A percentile compares a stretch with the other conserved stretches of the same genome.
Evolutionary conservation across 2,888 invertebrate species (phyloP).

Genomic region (Arge pagana): DNA sequence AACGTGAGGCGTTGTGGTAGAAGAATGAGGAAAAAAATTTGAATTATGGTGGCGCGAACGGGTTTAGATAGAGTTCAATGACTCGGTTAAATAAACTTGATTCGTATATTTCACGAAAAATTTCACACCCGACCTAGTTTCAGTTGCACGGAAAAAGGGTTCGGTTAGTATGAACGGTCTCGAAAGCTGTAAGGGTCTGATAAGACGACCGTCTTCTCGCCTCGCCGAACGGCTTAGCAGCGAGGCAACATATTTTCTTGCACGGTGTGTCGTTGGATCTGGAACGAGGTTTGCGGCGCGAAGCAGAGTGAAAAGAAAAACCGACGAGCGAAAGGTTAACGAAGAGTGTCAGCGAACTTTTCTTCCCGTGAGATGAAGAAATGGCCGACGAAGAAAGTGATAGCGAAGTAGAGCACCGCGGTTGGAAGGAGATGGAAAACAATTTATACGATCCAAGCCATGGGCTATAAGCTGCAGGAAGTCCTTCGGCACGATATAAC

Average conservation of each 20-base stretch:
- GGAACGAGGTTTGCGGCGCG: not conserved
- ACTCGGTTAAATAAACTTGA: too few species aligned
- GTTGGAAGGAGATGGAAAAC: not conserved
- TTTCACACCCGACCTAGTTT: too few species aligned
- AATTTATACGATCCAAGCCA: too few species aligned
- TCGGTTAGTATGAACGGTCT: slow-evolving; percentile 25
- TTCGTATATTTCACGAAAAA: too few species aligned
- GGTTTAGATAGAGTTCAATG: too few species aligned
- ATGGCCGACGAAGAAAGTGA: not conserved
- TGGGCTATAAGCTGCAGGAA: too few species aligned
- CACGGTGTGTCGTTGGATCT: not conserved
- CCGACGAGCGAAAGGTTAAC: not conserved
- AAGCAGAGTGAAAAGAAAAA: not conserved
- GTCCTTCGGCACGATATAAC: too few species aligned
- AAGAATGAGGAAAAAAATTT: too few species aligned
- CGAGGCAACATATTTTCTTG: not conserved
- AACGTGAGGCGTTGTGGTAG: too few species aligned
- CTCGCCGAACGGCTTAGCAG: slow-evolving; percentile 23
- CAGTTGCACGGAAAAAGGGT: too few species aligned
- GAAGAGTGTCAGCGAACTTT: not conserved
- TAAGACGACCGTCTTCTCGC: slow-evolving; percentile 33
- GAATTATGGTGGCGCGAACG: too few species aligned
- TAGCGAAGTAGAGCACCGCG: too few species aligned
- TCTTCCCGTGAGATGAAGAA: not conserved
- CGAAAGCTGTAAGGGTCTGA: slow-evolving; percentile 33